Base-by-base conservation (phyloP, 2,113 vertebrate genomes). In the Capreolus pygargus region DNA sequence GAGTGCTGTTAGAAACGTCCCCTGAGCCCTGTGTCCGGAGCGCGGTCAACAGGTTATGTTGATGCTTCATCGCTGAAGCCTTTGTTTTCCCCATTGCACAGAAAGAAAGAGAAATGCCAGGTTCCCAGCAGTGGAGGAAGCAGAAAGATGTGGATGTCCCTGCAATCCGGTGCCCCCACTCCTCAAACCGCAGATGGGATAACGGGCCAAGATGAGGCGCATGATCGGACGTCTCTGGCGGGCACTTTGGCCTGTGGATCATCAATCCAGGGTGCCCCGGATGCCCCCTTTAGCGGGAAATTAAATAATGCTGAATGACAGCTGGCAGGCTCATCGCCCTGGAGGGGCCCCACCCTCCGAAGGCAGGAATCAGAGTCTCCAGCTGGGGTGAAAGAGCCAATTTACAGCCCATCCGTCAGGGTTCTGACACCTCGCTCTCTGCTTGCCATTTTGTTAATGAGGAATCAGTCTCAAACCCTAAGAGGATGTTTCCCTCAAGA, bases 221-320 rank as follows among this genome's bases (percentile, higher is more conserved):
- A 17, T 91, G 89, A 91, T 95, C 81, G 39, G 89, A 92, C 67
- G 50, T 74, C 95, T 97, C 92, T n/a, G 36, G 50, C 60, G 90
- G 93, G 54, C 47, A 95, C 43, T 28, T 57, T 3, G 60, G 86
- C 1, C 4, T 88, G 50, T 54, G 76, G 52, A 96, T 98, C 97
- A 83, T 98, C 98, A 96, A 74, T 95, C 97, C 90, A 79, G 61
- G 50, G 54, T 95, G 89, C 97, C 98, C 87, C 89, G 84, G 98
- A 97, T 43, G 19, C 92, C 95, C 8, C 11, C 81, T 89, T 97
- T 86, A 21, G 92, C 81, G 87, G 96, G 96, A 98, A 97, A 95
- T 97, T 98, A 97, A 98, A 98, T 97, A 97, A 97, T 85, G 86
- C 98, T 98, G 98, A 98, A 96, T 98, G 98, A 98, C 98, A 98